Base-by-base conservation (phyloP, 2,113 vertebrate species). In the cattle (Bos taurus) region DNA sequence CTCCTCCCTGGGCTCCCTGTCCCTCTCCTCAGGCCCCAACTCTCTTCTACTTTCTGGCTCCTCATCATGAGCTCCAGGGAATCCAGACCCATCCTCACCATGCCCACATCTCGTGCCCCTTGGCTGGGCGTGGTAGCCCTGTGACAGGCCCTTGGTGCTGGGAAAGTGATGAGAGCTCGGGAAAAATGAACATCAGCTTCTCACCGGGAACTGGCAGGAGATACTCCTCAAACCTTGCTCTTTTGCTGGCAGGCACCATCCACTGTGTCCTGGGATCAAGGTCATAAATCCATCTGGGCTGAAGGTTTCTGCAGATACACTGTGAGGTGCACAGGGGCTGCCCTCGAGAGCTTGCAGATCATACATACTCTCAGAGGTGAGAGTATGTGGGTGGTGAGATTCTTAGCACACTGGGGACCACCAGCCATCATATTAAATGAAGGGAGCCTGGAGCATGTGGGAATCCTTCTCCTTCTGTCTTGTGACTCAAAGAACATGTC, bases 221-320 rank as follows among this genome's bases (percentile, higher is more conserved):
- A 9, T 2, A 11, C 23, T 46, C 74, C 54, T 64, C n/a, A 2
- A 36, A 28, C 17, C 25, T 43, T 2, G 0, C 26, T 36, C 26
- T 54, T 43, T 6, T 17, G 2, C 30, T 30, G 5, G 48, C 5
- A 74, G 33, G 3, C 25, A 57, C n/a, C 19, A 2, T 81, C 17
- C 40, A 2, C n/a, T 7, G 36, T 8, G 57, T 36, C 46, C 80
- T 46, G 33, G 21, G 36, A 40, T 77, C 59, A 74, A 50, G 52
- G 33, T 71, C 83, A 3, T 10, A 0, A 14, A 81, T 19, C 16
- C 8, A 17, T 77, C 36, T 1, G 0, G 28, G 33, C n/a, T 0
- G 0, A 48, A 78, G 28, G 19, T 46, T 50, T 95, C 52, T 54
- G 57, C 4, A 9, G 50, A 84, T 1, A 17, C 40, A 6, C 74